phyloP scores from a whole-genome alignment of 2,888 invertebrate species.

The Pristionchus mayeri region DNA sequence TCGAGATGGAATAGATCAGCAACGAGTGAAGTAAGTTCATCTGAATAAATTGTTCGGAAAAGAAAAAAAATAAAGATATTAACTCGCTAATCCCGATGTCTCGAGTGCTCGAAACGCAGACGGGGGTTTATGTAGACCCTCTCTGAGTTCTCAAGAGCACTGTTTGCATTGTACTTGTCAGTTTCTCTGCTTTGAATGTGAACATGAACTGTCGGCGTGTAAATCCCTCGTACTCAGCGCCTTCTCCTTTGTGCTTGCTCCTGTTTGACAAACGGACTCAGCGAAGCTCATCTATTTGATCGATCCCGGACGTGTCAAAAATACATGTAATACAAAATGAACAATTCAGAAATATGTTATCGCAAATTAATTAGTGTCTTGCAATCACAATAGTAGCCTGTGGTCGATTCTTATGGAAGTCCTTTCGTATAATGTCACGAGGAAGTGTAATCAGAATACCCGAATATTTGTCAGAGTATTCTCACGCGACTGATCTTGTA shows the following conservation, averaged over 20 bases:
- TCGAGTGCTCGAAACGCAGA: neutral
- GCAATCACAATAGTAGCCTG: no score
- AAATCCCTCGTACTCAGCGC: neutral
- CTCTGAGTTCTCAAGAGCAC: neutral
- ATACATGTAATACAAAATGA: no score
- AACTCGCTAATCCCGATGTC: neutral
- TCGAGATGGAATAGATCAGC: neutral
- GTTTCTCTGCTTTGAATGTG: neutral
- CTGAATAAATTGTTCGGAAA: neutral
- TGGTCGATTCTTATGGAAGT: no score
- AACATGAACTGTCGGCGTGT: neutral
- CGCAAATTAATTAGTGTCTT: no score
- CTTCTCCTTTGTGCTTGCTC: constrained; percentile 18
- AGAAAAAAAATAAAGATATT: neutral
- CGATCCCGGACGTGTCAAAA: no score
- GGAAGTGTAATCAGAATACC: no score
- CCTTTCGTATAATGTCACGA: no score
- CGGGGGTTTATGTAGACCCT: neutral
- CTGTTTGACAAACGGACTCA: no score
- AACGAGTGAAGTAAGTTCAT: neutral
- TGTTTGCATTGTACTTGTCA: constrained; percentile 5
- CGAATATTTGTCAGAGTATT: no score
- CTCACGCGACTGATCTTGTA: no score
- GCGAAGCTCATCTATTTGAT: no score
- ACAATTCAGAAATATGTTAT: no score